Evolutionary conservation across 2,888 invertebrate species (phyloP).

Genomic region (Gortyna flavago): DNA sequence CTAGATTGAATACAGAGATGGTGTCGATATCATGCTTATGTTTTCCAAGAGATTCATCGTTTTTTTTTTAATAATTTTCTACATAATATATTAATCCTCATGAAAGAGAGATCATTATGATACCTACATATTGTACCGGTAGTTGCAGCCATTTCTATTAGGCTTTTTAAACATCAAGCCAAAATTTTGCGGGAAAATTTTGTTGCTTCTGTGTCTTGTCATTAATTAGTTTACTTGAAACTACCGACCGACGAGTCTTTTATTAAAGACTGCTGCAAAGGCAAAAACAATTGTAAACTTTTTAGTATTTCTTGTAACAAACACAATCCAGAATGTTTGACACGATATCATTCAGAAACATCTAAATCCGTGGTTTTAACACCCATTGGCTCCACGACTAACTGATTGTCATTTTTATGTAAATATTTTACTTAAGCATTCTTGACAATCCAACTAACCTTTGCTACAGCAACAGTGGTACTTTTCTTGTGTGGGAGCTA

Average conservation of each 20-base stretch:
- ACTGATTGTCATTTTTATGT: not conserved
- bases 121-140: not conserved
- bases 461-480: no score
- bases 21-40: constrained; percentile 32
- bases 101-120: not conserved
- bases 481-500: not conserved
- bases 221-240: not conserved
- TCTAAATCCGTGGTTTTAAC: not conserved
- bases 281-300: not conserved
- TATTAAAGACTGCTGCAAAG: not conserved
- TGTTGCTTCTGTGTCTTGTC: not conserved
- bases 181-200: not conserved
- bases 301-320: not conserved
- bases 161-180: not conserved
- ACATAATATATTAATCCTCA: no score
- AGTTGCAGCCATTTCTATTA: not conserved
- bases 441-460: not conserved
- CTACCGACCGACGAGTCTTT: not conserved
- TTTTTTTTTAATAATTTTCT: not conserved
- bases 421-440: not conserved
- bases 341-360: not conserved
- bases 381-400: not conserved
- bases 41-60: constrained; percentile 4
- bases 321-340: not conserved
- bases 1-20: constrained; percentile 21